Evolutionary conservation across 2,113 vertebrate genomes (phyloP).

Genomic region (Labeo rohita): DNA sequence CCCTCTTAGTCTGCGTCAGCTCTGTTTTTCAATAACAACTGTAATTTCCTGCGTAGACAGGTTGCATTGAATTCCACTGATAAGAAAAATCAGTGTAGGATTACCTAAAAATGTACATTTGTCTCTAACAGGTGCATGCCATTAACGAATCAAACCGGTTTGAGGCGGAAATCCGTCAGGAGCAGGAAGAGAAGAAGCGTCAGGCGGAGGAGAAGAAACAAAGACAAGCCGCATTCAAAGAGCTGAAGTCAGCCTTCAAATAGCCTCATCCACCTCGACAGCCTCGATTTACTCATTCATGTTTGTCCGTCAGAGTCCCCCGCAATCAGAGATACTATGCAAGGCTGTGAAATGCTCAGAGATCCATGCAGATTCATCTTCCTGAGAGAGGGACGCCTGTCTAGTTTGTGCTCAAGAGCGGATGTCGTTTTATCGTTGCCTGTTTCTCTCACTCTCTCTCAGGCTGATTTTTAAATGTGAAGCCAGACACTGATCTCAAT

Average conservation of each 20-base stretch:
- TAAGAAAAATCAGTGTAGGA: not conserved
- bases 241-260: conserved; percentile 89
- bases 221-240: conserved; percentile 89
- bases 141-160: conserved; percentile 87
- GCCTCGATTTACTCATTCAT: not conserved
- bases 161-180: conserved; percentile 91
- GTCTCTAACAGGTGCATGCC: conserved; percentile 81
- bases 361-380: conserved; percentile 37
- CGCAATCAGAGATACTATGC: conserved; percentile 54
- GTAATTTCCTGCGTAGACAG: not conserved
- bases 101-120: not conserved
- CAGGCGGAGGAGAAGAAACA: conserved; percentile 90
- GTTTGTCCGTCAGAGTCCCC: conserved; percentile 18
- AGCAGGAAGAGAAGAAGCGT: conserved; percentile 92
- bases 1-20: not conserved
- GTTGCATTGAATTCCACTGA: not conserved
- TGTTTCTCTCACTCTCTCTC: not conserved
- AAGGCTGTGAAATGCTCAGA: conserved; percentile 36
- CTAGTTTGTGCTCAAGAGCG: not conserved
- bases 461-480: conserved; percentile 18
- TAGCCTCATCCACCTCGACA: conserved; percentile 66
- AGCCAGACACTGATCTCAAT: conserved; percentile 22
- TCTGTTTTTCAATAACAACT: not conserved
- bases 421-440: not conserved
- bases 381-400: conserved; percentile 19